Conservation (phyloP, 1,140 invertebrate species). For the Lucilia sericata region DNA sequence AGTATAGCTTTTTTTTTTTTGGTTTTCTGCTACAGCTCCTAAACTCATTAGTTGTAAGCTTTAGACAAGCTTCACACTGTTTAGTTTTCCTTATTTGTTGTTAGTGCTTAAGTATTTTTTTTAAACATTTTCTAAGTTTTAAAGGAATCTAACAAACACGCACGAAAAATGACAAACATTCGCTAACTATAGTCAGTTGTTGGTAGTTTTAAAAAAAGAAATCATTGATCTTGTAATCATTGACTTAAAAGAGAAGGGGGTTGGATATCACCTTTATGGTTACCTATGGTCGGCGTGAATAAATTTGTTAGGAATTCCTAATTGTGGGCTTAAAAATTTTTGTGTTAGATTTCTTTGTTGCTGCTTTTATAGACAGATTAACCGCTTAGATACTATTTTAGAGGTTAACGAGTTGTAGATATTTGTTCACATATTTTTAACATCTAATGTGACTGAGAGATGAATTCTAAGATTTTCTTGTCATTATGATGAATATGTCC, state of each 20-base stretch:
- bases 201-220: background rate
- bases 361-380: background rate
- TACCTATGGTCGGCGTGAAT: slow-evolving; percentile 43
- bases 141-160: slow-evolving; percentile 20
- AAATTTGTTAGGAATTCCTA: slow-evolving; percentile 50
- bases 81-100: slow-evolving; percentile 27
- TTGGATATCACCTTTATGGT: background rate
- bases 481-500: no score
- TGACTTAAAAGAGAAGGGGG: background rate
- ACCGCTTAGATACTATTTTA: background rate
- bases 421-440: no score
- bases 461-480: no score
- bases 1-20: background rate
- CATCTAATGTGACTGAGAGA: no score
- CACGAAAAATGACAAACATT: slow-evolving; percentile 29
- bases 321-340: slow-evolving; percentile 41
- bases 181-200: slow-evolving; percentile 12
- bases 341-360: slow-evolving; percentile 19
- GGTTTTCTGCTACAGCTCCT: background rate
- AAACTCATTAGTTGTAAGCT: slow-evolving; percentile 23
- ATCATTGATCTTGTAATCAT: background rate
- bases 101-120: background rate
- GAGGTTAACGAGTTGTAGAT: no score
- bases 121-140: background rate
- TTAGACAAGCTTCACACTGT: slow-evolving; percentile 20